A percentile compares a stretch with the other conserved stretches of the same genome.
phyloP scores from a whole-genome alignment of 2,888 invertebrate species.

The Liodrosophila aerea region DNA sequence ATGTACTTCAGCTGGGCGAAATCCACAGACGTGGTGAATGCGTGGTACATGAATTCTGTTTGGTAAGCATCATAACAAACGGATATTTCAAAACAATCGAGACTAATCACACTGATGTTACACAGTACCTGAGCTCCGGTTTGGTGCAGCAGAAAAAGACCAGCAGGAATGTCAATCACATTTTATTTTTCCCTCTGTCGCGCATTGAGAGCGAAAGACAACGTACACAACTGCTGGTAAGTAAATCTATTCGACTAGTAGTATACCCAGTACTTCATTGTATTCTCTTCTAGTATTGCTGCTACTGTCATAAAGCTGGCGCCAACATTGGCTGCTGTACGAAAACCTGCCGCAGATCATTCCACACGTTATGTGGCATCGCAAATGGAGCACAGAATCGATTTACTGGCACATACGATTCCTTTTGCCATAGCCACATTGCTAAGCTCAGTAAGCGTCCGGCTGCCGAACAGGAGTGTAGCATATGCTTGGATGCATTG shows the following conservation, averaged over 20 bases:
- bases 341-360: slow-evolving; percentile 86
- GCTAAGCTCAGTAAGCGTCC: slow-evolving; percentile 19
- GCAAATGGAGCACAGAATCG: slow-evolving; percentile 86
- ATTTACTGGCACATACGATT: slow-evolving; percentile 86
- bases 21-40: slow-evolving; percentile 71
- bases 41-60: slow-evolving; percentile 90
- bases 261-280: neutral
- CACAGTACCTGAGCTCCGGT: slow-evolving; percentile 87
- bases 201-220: slow-evolving; percentile 88
- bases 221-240: slow-evolving; percentile 85
- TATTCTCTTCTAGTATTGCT: slow-evolving; percentile 85
- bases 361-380: slow-evolving; percentile 90
- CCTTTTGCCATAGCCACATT: slow-evolving; percentile 73
- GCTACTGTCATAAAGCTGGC: slow-evolving; percentile 85
- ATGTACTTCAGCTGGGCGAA: slow-evolving; percentile 28
- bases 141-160: slow-evolving; percentile 86
- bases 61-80: slow-evolving; percentile 84
- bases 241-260: neutral
- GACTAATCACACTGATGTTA: no score
- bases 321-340: slow-evolving; percentile 90
- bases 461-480: slow-evolving; percentile 82
- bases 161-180: slow-evolving; percentile 85
- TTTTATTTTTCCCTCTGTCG: slow-evolving; percentile 87
- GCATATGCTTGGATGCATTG: slow-evolving; percentile 87
- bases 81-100: neutral